These are phyloP conservation scores for Cyprinella venusta DNA, from an alignment of 2,797 vertebrate species.

Conservation along the genomic window DNA sequence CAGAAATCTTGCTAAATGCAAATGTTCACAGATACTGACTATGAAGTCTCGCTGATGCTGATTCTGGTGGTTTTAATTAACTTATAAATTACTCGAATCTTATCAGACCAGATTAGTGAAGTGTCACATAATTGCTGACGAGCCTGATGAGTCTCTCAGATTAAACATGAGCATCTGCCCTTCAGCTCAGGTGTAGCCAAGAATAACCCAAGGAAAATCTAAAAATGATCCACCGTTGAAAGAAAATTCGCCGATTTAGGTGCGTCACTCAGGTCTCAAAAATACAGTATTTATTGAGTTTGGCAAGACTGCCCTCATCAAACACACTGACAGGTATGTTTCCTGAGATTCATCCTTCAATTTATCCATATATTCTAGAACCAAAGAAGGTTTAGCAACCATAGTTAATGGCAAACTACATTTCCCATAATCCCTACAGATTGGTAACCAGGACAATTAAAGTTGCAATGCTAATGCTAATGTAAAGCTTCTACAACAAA, in stretches of 20 bases:
- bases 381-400: neutral
- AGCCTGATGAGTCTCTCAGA: conserved; percentile 11
- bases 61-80: conserved; percentile 9
- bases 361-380: neutral
- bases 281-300: neutral
- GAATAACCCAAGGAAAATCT: neutral
- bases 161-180: neutral
- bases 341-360: neutral
- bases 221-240: neutral
- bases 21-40: neutral
- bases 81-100: neutral
- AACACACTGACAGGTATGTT: neutral
- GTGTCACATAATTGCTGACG: conserved; percentile 4
- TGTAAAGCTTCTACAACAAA: neutral
- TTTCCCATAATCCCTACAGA: neutral
- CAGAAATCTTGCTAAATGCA: neutral
- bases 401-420: neutral
- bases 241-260: neutral
- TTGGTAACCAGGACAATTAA: neutral
- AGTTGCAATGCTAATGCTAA: neutral
- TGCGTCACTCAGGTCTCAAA: neutral
- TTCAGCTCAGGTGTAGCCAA: conserved; percentile 5
- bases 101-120: conserved; percentile 10
- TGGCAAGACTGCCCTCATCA: neutral
- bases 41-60: neutral